phyloP scores from a whole-genome alignment of 2,888 invertebrate genomes.

The Gisinianus flammeolus region DNA sequence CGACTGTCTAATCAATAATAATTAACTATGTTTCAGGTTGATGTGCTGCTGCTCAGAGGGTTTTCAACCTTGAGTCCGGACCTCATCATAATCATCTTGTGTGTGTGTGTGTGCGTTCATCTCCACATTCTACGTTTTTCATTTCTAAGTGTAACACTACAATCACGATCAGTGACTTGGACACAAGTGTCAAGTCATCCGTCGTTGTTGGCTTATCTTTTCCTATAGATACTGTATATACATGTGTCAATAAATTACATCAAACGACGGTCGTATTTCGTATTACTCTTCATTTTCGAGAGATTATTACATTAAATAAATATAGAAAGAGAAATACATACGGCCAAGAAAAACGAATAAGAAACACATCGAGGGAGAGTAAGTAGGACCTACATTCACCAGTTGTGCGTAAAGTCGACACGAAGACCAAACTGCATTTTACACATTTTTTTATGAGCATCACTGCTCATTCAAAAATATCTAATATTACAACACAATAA shows the following conservation, averaged over 20 bases:
- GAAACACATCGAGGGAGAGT: background rate
- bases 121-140: background rate
- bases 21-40: constrained; percentile 5
- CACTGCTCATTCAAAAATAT: too few species aligned
- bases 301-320: background rate
- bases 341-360: background rate
- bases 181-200: constrained; percentile 4
- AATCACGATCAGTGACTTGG: background rate
- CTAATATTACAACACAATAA: too few species aligned
- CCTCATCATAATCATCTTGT: background rate
- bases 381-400: background rate
- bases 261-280: background rate
- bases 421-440: background rate
- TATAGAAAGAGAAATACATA: background rate
- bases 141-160: background rate
- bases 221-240: background rate
- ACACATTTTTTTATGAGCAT: too few species aligned
- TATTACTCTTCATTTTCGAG: background rate
- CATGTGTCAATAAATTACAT: background rate
- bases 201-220: background rate
- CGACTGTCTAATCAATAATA: background rate
- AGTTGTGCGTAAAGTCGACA: too few species aligned
- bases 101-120: background rate
- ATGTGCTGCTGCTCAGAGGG: constrained; percentile 3
- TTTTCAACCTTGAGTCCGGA: constrained; percentile 11